phyloP scores from a whole-genome alignment of 2,113 vertebrate genomes.

The Takifugu flavidus region DNA sequence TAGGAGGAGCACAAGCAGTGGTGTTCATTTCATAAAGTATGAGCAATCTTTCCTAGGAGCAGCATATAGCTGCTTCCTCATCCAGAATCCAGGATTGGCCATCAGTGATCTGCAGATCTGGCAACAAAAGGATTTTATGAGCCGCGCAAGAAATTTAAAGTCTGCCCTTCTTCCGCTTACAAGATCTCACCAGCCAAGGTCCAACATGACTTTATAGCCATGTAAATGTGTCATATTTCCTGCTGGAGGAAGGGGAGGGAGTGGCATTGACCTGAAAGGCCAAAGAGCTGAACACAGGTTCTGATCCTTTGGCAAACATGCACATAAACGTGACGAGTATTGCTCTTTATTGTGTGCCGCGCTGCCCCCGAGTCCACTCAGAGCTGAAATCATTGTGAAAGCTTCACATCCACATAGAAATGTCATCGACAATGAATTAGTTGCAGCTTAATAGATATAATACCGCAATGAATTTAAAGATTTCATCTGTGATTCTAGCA shows the following conservation, averaged over 20 bases:
- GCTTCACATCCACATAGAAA: too few species aligned
- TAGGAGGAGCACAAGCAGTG: constrained; percentile 17
- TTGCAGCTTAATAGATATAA: too few species aligned
- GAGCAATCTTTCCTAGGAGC: constrained; percentile 13
- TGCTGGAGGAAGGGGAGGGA: constrained; percentile 29
- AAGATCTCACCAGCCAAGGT: constrained; percentile 54
- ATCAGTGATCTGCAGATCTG: constrained; percentile 29
- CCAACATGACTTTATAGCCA: constrained; percentile 59
- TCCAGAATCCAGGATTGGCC: constrained; percentile 23
- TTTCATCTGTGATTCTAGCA: too few species aligned
- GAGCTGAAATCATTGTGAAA: not conserved
- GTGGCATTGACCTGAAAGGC: constrained; percentile 28
- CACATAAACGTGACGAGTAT: constrained; percentile 15
- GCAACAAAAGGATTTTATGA: constrained; percentile 60
- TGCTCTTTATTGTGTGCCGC: constrained; percentile 9
- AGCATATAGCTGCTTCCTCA: constrained; percentile 1
- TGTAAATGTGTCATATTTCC: constrained; percentile 65
- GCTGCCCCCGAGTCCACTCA: not conserved
- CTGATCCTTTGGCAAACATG: constrained; percentile 44
- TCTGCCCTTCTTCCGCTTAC: constrained; percentile 33
- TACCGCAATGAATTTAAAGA: too few species aligned
- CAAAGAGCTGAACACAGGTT: constrained; percentile 19
- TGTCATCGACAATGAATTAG: not conserved
- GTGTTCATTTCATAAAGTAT: constrained; percentile 18
- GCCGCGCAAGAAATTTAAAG: constrained; percentile 45